Conservation (phyloP, 2,888 invertebrate species). For the Palloptera scutellata region DNA sequence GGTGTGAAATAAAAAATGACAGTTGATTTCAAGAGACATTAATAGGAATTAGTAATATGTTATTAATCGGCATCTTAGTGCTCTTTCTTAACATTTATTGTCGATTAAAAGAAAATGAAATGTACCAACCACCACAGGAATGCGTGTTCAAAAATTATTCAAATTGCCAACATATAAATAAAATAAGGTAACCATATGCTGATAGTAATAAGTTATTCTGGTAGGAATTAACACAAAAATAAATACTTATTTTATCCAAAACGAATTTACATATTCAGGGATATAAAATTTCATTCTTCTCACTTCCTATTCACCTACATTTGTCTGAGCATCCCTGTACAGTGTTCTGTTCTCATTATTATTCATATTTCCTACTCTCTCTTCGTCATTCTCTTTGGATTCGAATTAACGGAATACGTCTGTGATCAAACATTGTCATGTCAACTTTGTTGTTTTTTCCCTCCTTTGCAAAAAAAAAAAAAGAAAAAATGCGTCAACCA, state of each 20-base stretch:
- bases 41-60: neutral
- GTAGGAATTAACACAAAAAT: too few relatives aligned
- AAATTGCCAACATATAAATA: too few relatives aligned
- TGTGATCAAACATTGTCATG: neutral
- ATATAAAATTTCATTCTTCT: neutral
- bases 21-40: neutral
- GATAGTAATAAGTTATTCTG: too few relatives aligned
- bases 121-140: too few relatives aligned
- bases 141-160: too few relatives aligned
- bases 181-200: too few relatives aligned
- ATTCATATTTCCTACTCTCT: neutral
- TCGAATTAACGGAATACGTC: constrained; percentile 32
- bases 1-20: neutral
- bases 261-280: too few relatives aligned
- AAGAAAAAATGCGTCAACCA: neutral
- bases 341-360: neutral
- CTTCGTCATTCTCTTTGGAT: neutral
- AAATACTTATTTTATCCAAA: too few relatives aligned
- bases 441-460: constrained; percentile 5
- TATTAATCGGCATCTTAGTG: neutral
- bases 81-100: too few relatives aligned
- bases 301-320: neutral
- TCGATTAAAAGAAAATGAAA: too few relatives aligned
- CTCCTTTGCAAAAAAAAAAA: neutral
- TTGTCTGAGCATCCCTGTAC: constrained; percentile 13